phyloP scores from a whole-genome alignment of 2,113 vertebrate genomes.

The Proteles cristata region DNA sequence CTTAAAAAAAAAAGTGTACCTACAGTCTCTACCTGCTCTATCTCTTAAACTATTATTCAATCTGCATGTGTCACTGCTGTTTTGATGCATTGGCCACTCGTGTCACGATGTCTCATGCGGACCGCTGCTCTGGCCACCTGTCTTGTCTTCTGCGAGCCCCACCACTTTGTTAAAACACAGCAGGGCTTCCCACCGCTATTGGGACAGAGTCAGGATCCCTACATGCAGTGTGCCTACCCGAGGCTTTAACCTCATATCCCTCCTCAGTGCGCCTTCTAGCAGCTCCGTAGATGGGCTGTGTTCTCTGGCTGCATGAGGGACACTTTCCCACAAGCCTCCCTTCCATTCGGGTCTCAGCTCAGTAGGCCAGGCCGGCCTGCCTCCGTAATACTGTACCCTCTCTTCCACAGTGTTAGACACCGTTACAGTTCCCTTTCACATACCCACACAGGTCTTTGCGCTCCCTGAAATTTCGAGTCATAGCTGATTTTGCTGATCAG shows the following conservation, averaged over 20 bases:
- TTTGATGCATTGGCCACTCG: not conserved
- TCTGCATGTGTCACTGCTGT: fast-evolving
- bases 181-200: not conserved
- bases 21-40: not conserved
- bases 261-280: not conserved
- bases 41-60: not conserved
- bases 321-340: not conserved
- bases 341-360: not conserved
- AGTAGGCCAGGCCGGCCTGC: not conserved
- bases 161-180: not conserved
- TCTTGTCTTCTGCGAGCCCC: not conserved
- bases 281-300: not conserved
- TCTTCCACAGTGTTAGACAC: not conserved
- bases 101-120: fast-evolving
- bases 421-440: fast-evolving
- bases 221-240: fast-evolving
- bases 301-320: not conserved
- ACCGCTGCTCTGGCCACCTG: not conserved
- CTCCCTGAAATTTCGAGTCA: not conserved
- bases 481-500: not conserved
- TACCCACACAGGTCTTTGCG: not conserved
- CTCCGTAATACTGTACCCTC: fast-evolving
- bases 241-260: not conserved
- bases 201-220: not conserved
- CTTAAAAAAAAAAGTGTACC: too few relatives aligned